Evolutionary conservation across 2,797 vertebrate species (phyloP).

Genomic region (Hydrolagus colliei): DNA sequence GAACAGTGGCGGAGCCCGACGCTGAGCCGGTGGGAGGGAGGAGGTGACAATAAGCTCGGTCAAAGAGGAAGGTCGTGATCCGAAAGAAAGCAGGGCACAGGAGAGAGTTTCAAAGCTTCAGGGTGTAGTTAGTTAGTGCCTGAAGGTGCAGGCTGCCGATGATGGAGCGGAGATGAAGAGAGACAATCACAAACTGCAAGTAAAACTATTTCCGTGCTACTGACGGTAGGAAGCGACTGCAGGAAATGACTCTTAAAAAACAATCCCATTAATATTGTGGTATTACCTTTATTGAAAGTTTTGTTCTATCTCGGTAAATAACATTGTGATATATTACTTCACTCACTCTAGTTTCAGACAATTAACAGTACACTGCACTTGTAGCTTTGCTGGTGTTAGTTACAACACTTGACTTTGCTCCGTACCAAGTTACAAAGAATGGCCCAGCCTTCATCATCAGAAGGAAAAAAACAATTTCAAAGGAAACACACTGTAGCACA

Average conservation of each 20-base stretch:
- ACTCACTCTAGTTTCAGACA: slow-evolving; percentile 8
- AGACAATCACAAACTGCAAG: too few species aligned
- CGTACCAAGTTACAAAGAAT: slow-evolving; percentile 52
- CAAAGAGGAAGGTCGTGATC: too few species aligned
- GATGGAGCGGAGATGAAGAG: too few species aligned
- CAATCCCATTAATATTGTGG: slow-evolving; percentile 12
- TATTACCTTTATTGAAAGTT: slow-evolving; percentile 19
- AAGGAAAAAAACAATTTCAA: slow-evolving; percentile 52
- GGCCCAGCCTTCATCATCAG: slow-evolving; percentile 46
- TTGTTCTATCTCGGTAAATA: slow-evolving; percentile 26
- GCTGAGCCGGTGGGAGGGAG: too few species aligned
- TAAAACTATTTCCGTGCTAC: too few species aligned
- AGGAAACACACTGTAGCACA: slow-evolving; percentile 59
- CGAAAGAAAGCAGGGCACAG: too few species aligned
- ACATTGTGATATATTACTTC: slow-evolving; percentile 25
- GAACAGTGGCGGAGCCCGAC: too few species aligned
- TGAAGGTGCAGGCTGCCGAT: too few species aligned
- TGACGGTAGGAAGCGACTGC: not conserved
- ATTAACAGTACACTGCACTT: slow-evolving; percentile 41
- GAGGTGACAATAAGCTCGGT: too few species aligned
- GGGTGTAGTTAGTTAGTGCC: too few species aligned
- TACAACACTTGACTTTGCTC: slow-evolving; percentile 47
- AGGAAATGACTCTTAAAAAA: not conserved
- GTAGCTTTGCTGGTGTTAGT: slow-evolving; percentile 58
- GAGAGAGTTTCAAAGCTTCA: too few species aligned